Evolutionary conservation across 92 coral and sea anemone genomes (phyloP), one percentile per base, ranked within the genome.

Genomic region (Meandrina meandrites): DNA sequence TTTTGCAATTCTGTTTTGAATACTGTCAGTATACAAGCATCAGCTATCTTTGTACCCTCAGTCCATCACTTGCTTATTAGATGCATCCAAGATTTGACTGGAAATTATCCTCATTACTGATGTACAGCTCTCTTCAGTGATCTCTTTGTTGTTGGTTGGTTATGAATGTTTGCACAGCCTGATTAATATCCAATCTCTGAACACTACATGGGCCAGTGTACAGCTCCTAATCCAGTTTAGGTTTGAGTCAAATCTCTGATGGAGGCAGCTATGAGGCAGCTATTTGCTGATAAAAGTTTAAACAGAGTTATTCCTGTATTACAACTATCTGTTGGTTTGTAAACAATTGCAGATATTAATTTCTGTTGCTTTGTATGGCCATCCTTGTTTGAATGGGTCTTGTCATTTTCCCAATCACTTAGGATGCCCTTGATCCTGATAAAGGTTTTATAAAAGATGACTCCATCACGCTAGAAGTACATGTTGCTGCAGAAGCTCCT

Each of bases 401-500:
- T 8, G 68, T n/a, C 71, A 12, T 72, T 31, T 56, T 86, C 66
- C 64, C 13, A 24, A 35, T 18, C 24, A 69, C 14, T 21, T 79
- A 97, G 99, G 99, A 97, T 85, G 93, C 90, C 32, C 90, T 93
- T 24, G 98, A 93, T 88, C 92, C 94, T n/a, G 91, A 89, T 42
- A 97, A 95, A 78, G 99, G 99, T 24, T 97, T 90, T 73, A 91
- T 89, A 22, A 94, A 91, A 70, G 92, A 95, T 89, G 99, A 97
- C 69, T 90, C 98, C 35, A 92, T 97, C 71, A 91, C 92, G 36
- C 91, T 97, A 32, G 99, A 97, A 82, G 99, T 94, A 13, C 89
- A 95, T 72, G 98, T 97, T 15, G 91, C 86, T 27, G 99, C 99
- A 9, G 99, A 97, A 73, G 99, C 99, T 69, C 99, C 99, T 22